Evolutionary conservation across 1,140 invertebrate genomes (phyloP).

Genomic region (Globodera rostochiensis): DNA sequence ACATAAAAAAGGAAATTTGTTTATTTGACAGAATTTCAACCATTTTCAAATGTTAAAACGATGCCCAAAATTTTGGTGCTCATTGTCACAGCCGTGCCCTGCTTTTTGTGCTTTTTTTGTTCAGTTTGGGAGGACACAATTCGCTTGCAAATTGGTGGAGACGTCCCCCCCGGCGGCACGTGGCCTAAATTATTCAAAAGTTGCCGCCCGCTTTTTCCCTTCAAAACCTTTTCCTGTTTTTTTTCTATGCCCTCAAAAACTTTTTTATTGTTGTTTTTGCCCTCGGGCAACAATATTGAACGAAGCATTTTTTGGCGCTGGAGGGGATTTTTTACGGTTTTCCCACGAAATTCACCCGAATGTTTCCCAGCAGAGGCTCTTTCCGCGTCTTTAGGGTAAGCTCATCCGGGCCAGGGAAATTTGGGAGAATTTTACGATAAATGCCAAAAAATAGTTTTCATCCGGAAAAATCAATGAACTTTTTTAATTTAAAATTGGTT

Average conservation of each 20-base stretch:
- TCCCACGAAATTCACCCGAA: neutral
- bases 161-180: neutral
- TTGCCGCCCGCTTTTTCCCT: neutral
- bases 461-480: neutral
- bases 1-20: too few species aligned
- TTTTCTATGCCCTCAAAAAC: neutral
- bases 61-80: too few species aligned
- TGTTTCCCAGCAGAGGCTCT: neutral
- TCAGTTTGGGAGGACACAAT: neutral
- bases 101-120: neutral
- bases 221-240: neutral
- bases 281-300: neutral
- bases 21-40: too few species aligned
- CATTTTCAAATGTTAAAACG: too few species aligned
- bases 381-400: neutral
- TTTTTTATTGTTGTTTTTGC: slow-evolving; percentile 4
- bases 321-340: neutral
- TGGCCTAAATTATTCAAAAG: slow-evolving; percentile 6
- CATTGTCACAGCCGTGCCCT: too few species aligned
- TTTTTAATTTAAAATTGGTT: too few species aligned
- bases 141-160: neutral
- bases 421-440: neutral
- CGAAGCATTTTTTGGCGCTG: neutral
- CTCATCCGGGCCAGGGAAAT: neutral
- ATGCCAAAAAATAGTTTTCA: neutral